Conservation (phyloP, 2,797 vertebrate genomes). For the Dendrocincla tyrannina region DNA sequence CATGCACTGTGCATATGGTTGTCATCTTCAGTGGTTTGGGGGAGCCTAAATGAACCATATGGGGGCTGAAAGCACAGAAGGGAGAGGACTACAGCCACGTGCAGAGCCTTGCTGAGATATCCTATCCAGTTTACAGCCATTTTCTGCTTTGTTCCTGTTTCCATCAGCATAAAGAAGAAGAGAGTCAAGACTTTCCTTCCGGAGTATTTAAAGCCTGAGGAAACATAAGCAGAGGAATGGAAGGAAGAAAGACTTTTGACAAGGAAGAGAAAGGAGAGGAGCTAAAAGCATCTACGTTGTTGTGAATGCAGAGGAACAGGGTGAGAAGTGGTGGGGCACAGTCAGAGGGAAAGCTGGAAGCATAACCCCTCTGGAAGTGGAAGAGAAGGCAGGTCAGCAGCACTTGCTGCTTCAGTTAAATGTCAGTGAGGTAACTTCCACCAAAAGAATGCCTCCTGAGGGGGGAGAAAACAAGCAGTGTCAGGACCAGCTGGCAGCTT, state of each 20-base stretch:
- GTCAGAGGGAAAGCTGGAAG: not conserved
- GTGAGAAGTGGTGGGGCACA: rapidly evolving
- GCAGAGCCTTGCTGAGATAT: not conserved
- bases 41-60: not conserved
- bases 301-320: not conserved
- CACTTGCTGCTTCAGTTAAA: conserved; percentile 17
- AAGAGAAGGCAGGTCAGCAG: not conserved
- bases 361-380: not conserved
- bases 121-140: not conserved
- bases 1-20: not conserved
- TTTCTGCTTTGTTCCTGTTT: not conserved
- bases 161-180: not conserved
- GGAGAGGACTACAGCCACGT: not conserved
- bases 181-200: not conserved
- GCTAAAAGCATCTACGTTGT: not conserved
- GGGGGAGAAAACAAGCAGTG: conserved; percentile 36
- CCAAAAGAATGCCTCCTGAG: conserved; percentile 43
- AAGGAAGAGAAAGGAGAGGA: not conserved
- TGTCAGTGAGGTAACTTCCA: conserved; percentile 29
- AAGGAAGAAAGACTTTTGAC: not conserved
- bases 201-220: not conserved
- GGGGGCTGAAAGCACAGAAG: not conserved
- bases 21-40: not conserved
- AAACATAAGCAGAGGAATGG: not conserved
- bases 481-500: conserved; percentile 61